These are phyloP conservation scores for Adrianichthys oophorus DNA, from an alignment of 2,797 vertebrate species.

Conservation along the genomic window DNA sequence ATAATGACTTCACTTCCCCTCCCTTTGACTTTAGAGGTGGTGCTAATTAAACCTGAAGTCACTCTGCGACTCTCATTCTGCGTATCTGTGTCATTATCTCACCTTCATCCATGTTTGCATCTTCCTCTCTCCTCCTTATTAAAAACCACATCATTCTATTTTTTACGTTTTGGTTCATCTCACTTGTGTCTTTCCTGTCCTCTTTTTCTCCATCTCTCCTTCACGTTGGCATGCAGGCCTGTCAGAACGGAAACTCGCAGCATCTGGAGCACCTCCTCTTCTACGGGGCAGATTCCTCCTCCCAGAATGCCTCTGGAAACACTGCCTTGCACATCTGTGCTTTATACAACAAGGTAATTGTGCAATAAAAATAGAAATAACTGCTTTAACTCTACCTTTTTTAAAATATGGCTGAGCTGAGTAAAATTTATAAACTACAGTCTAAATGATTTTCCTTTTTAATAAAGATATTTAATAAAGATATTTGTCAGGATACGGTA, in stretches of 20 bases:
- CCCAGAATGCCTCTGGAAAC: constrained; percentile 93
- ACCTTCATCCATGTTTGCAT: constrained; percentile 16
- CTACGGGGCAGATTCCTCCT: constrained; percentile 89
- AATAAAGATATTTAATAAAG: neutral
- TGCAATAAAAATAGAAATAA: no score
- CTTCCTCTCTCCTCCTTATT: constrained; percentile 9
- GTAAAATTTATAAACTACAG: neutral
- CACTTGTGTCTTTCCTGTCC: neutral
- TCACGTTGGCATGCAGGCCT: constrained; percentile 76
- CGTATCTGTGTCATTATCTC: constrained; percentile 17
- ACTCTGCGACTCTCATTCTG: constrained; percentile 34
- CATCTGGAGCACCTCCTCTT: constrained; percentile 94
- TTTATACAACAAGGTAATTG: constrained; percentile 90
- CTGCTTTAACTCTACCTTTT: neutral
- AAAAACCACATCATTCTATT: constrained; percentile 8
- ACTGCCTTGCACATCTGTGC: constrained; percentile 94
- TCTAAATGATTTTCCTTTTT: neutral
- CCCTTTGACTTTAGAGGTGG: constrained; percentile 39
- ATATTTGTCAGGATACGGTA: neutral
- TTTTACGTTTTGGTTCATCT: neutral
- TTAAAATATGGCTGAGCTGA: neutral
- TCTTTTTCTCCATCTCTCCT: neutral
- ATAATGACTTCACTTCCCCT: constrained; percentile 18
- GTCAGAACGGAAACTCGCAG: constrained; percentile 90
- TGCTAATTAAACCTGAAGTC: constrained; percentile 61